These are phyloP conservation scores for Kudoa iwatai DNA, from an alignment of 30 jellyfish, hydroid and myxozoan species.

Conservation along the genomic window DNA sequence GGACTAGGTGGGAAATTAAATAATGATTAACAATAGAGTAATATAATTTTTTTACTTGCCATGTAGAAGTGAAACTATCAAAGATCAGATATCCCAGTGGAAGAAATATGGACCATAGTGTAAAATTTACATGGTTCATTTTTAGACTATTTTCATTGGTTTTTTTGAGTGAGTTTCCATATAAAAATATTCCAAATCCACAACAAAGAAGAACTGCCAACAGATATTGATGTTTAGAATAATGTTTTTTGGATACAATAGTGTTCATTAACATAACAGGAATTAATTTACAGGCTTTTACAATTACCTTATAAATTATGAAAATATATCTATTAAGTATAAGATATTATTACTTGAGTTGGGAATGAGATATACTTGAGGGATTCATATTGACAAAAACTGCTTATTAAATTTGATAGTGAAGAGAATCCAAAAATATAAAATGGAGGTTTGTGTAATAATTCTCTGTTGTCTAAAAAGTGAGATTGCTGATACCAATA, in stretches of 20 bases:
- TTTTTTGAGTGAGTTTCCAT: slow-evolving; percentile 24
- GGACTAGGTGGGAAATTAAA: no score
- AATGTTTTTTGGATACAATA: slow-evolving; percentile 18
- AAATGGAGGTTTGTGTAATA: slow-evolving; percentile 24
- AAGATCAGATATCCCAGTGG: slow-evolving; percentile 42
- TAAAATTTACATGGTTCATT: slow-evolving; percentile 22
- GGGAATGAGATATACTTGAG: slow-evolving; percentile 69
- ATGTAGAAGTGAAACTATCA: slow-evolving; percentile 79
- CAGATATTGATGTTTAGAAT: slow-evolving; percentile 27
- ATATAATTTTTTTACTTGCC: no score
- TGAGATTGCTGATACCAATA: no score
- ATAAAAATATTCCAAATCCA: slow-evolving; percentile 28
- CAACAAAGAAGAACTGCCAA: slow-evolving; percentile 26
- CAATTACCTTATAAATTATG: no score
- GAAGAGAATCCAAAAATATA: slow-evolving; percentile 25
- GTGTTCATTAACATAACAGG: slow-evolving; percentile 90
- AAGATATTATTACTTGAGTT: no score
- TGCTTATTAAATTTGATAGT: slow-evolving; percentile 35
- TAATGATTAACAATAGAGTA: no score
- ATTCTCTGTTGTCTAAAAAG: slow-evolving; percentile 9
- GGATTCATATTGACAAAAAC: slow-evolving; percentile 94
- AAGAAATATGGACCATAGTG: slow-evolving; percentile 14
- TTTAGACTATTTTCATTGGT: no score
- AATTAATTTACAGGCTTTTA: slow-evolving; percentile 46
- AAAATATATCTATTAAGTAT: no score